Conservation (phyloP, 2,888 invertebrate genomes). For the Ctena decussata region DNA sequence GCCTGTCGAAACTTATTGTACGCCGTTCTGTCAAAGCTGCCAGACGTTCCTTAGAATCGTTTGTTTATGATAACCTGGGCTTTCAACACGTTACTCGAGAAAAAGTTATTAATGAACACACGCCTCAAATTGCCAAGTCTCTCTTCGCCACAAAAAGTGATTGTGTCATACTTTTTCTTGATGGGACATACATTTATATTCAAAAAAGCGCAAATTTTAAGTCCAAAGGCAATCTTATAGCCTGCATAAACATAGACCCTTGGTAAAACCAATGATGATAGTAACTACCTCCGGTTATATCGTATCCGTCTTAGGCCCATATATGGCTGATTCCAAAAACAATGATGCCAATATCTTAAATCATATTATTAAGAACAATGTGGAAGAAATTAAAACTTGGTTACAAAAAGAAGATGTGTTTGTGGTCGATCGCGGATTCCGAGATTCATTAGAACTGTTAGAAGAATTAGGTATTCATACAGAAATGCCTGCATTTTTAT, state of each 20-base stretch:
- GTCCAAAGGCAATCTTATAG: slow-evolving; percentile 49
- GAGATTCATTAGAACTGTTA: slow-evolving; percentile 44
- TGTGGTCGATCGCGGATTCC: slow-evolving; percentile 55
- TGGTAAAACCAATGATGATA: slow-evolving; percentile 59
- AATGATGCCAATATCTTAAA: slow-evolving; percentile 58
- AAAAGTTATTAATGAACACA: slow-evolving; percentile 49
- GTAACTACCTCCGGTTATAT: slow-evolving; percentile 54
- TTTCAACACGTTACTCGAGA: slow-evolving; percentile 30
- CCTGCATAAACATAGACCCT: slow-evolving; percentile 48
- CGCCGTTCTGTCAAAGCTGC: slow-evolving; percentile 43
- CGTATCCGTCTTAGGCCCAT: slow-evolving; percentile 52
- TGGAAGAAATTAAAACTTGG: slow-evolving; percentile 33
- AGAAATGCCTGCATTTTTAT: slow-evolving; percentile 41
- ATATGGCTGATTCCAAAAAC: slow-evolving; percentile 47
- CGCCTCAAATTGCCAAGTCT: slow-evolving; percentile 41
- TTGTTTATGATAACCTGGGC: slow-evolving; percentile 42
- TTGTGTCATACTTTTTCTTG: slow-evolving; percentile 45
- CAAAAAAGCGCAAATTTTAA: slow-evolving; percentile 44
- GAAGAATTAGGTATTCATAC: slow-evolving; percentile 48
- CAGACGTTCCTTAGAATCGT: slow-evolving; percentile 27
- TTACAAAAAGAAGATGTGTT: slow-evolving; percentile 46
- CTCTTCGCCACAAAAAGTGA: slow-evolving; percentile 24
- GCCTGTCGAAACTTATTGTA: slow-evolving; percentile 38
- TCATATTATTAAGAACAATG: slow-evolving; percentile 48
- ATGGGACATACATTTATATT: slow-evolving; percentile 61